A percentile compares a stretch with the other conserved stretches of the same genome.
Conservation (phyloP, 2,888 invertebrate genomes). For the Branchipolynoe longqiensis region DNA sequence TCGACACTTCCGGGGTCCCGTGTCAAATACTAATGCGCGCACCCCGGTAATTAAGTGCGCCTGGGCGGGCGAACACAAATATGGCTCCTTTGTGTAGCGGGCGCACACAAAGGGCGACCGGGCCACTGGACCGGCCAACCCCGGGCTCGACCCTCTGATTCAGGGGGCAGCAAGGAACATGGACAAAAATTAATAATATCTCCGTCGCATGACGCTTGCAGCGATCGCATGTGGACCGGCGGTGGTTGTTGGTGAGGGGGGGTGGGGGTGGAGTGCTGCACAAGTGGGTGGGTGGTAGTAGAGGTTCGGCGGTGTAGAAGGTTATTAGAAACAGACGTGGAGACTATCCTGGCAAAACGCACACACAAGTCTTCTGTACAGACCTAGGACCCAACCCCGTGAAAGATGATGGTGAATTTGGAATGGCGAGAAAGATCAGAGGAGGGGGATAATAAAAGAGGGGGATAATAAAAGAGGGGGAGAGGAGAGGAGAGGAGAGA, state of each 20-base stretch:
- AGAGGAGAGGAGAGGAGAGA: no score
- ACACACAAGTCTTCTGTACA: no score
- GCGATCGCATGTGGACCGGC: conserved; percentile 3
- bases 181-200: conserved; percentile 56
- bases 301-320: not conserved
- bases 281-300: not conserved
- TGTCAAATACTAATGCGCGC: conserved; percentile 49
- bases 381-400: no score
- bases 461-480: no score
- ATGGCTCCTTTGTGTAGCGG: conserved; percentile 36
- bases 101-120: not conserved
- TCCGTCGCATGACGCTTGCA: not conserved
- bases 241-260: not conserved
- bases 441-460: no score
- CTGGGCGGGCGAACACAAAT: conserved; percentile 34
- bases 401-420: no score
- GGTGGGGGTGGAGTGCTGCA: not conserved
- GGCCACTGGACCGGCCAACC: conserved; percentile 10
- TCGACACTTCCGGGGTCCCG: conserved; percentile 13
- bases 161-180: conserved; percentile 28
- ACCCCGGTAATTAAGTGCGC: conserved; percentile 27
- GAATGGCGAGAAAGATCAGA: no score
- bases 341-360: no score
- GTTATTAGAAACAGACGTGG: no score
- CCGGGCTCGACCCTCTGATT: not conserved